Evolutionary conservation across 2,113 vertebrate species (phyloP).

Genomic region (Rostratula benghalensis): DNA sequence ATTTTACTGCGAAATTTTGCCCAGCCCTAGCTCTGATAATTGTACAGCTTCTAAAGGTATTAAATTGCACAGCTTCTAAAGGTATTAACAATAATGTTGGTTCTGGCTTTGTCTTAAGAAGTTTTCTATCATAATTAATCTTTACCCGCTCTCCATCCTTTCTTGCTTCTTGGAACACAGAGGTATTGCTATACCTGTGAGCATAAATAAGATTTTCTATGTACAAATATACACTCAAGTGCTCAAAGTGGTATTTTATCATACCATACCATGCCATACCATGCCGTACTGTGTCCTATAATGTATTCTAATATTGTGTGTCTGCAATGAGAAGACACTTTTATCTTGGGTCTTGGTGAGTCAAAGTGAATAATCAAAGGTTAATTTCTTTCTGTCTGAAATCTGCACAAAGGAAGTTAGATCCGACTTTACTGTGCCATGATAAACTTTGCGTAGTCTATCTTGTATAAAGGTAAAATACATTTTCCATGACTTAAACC

Average conservation of each 20-base stretch:
- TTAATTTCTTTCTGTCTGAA: constrained; percentile 44
- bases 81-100: neutral
- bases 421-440: constrained; percentile 60
- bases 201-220: neutral
- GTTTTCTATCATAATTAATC: neutral
- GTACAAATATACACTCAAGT: neutral
- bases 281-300: neutral
- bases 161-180: neutral
- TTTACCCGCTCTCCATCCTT: neutral
- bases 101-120: neutral
- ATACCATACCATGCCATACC: neutral
- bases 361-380: constrained; percentile 55
- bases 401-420: constrained; percentile 60
- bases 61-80: neutral
- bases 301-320: neutral
- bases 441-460: constrained; percentile 73
- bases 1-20: neutral
- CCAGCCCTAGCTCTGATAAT: neutral
- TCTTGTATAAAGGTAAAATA: constrained; percentile 74
- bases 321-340: constrained; percentile 37
- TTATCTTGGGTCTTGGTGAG: constrained; percentile 57
- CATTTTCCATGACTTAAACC: constrained; percentile 79
- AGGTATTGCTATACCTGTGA: neutral
- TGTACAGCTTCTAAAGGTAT: neutral
- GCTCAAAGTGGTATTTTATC: constrained; percentile 25